These are phyloP conservation scores for Pinna nobilis DNA, from an alignment of 1,140 invertebrate species.

Conservation along the genomic window DNA sequence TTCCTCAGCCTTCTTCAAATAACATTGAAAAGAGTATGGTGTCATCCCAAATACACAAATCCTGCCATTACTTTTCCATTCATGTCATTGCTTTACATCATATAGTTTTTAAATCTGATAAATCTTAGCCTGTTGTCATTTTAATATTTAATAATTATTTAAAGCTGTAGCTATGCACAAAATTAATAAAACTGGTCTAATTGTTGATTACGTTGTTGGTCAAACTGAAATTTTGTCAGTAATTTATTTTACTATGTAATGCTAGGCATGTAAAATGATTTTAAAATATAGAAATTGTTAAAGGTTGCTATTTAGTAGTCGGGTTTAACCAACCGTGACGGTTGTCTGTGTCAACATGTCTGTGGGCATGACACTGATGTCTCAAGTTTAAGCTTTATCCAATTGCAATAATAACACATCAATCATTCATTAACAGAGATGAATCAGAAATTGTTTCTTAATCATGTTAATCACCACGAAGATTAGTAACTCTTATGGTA, in stretches of 20 bases:
- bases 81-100: background rate
- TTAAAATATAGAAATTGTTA: background rate
- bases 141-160: background rate
- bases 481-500: too few species aligned
- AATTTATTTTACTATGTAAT: background rate
- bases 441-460: too few species aligned
- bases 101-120: background rate
- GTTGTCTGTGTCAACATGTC: too few species aligned
- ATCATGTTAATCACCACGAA: too few species aligned
- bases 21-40: background rate
- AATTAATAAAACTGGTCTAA: background rate
- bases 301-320: background rate
- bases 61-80: background rate
- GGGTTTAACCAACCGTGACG: too few species aligned
- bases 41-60: conserved; percentile 4
- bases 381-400: too few species aligned
- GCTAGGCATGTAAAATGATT: background rate
- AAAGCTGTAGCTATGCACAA: background rate
- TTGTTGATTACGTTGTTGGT: background rate
- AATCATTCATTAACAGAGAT: too few species aligned
- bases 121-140: background rate
- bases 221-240: background rate
- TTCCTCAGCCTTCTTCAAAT: too few species aligned
- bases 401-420: too few species aligned
- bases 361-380: too few species aligned